phyloP scores from a whole-genome alignment of 2,113 vertebrate species.

The human region DNA sequence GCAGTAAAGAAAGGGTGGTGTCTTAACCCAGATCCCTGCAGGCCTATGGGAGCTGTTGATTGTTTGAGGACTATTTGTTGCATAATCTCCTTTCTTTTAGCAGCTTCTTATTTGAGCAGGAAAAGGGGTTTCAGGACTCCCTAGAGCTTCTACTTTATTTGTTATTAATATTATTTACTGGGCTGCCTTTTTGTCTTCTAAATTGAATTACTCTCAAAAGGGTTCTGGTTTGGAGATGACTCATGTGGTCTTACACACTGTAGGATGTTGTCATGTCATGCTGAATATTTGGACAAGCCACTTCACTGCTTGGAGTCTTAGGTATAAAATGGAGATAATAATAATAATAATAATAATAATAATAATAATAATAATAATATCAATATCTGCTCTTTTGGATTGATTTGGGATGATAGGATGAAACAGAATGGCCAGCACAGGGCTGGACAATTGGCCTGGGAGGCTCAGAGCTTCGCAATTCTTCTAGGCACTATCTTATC shows the following conservation, averaged over 20 bases:
- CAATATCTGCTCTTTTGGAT: too few species aligned
- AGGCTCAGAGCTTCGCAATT: too few species aligned
- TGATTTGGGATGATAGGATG: accelerated
- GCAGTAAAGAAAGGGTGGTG: background rate
- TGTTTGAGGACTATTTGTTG: background rate
- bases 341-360: too few species aligned
- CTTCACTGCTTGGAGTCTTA: background rate
- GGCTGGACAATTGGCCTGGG: background rate
- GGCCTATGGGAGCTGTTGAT: background rate
- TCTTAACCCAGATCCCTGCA: constrained; percentile 13
- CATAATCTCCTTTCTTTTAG: background rate
- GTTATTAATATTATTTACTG: background rate
- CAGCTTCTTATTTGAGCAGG: background rate
- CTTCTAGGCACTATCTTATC: accelerated
- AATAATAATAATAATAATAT: accelerated
- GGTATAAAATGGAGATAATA: accelerated
- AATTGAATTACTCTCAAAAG: background rate
- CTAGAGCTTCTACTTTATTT: background rate
- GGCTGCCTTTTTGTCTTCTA: background rate
- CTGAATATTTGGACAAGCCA: too few species aligned
- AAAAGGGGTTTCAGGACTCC: background rate
- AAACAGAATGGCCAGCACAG: accelerated
- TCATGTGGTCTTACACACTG: accelerated
- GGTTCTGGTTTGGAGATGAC: background rate
- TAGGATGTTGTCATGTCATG: background rate